phyloP scores from a whole-genome alignment of 2,888 invertebrate species.

The Corbicula japonica region DNA sequence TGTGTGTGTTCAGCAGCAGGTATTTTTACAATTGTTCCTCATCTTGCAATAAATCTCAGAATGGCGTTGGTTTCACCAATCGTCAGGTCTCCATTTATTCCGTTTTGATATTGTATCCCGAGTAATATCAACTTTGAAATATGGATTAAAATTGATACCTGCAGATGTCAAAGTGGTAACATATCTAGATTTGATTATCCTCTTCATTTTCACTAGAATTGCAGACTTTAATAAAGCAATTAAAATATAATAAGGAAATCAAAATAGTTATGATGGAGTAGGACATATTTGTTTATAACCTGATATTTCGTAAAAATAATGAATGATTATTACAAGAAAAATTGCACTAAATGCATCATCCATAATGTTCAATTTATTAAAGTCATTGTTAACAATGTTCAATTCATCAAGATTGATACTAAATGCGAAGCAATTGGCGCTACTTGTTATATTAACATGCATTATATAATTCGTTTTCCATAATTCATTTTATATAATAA shows the following conservation, averaged over 20 bases:
- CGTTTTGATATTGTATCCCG: too few relatives aligned
- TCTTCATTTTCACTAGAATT: not conserved
- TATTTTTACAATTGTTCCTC: too few relatives aligned
- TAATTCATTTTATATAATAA: conserved; percentile 36
- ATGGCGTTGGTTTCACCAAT: too few relatives aligned
- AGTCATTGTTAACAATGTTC: conserved; percentile 11
- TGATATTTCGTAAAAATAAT: not conserved
- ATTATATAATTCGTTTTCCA: conserved; percentile 20
- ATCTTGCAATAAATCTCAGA: too few relatives aligned
- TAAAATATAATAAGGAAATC: conserved; percentile 5
- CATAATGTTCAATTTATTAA: conserved; percentile 20
- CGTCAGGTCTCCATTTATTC: too few relatives aligned
- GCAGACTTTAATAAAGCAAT: too few relatives aligned
- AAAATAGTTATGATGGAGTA: conserved; percentile 4
- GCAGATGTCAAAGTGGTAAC: too few relatives aligned
- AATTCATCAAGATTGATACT: conserved; percentile 21
- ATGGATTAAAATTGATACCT: too few relatives aligned
- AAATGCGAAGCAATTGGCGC: not conserved
- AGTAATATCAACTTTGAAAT: too few relatives aligned
- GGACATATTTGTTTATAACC: conserved; percentile 15
- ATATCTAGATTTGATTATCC: too few relatives aligned
- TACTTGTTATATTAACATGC: conserved; percentile 27
- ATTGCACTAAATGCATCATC: conserved; percentile 21
- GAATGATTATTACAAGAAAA: conserved; percentile 16
- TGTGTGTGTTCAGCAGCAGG: too few relatives aligned